Evolutionary conservation across 1,140 invertebrate species (phyloP), one percentile per base, ranked within the genome.

Genomic region (Vollenhovia emeryi): DNA sequence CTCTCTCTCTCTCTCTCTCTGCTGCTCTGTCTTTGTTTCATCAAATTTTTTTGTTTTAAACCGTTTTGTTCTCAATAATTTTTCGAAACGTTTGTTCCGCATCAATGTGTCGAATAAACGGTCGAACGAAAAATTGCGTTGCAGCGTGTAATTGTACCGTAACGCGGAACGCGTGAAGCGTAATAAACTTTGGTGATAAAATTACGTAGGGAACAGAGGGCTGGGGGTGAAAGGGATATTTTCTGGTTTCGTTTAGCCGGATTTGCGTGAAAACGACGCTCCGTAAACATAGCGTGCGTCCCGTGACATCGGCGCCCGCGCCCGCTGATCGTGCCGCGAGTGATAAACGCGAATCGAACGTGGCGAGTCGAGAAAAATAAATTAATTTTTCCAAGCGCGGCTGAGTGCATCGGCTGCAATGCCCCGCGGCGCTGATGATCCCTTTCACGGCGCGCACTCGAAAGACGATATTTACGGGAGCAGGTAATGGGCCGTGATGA

Each of bases 401-500:
- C 24, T 76, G 18, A 55, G 60, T 52, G 48, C 45, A 80, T 71
- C 57, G 64, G 48, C 69, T 71, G 40, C 73, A 69, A 33, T 45
- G 15, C 21, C 43, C 30, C 60, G 30, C 60, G 50, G 48, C 50
- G 55, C 60, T 84, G 71, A 73, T 50, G 62, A 84, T 71, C 66
- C 62, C 69, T 90, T 66, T 87, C 82, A 80, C 75, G 89, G 86
- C n/a, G 84, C 79, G 43, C 55, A 64, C 64, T 88, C 59, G 48
- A 87, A 69, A 62, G 78, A 59, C 43, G 89, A 89, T 80, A 86
- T 91, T 85, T 91, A 85, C 83, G 89, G 79, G 66, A 62, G 60
- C 24, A 90, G 85, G 64, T 91, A 91, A 86, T 91, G 91, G 91
- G 27, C 90, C 52, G 91, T 89, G 85, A 91, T 91, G 90, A 90